phyloP scores from a whole-genome alignment of 2,888 invertebrate species.

The Apamea monoglypha region DNA sequence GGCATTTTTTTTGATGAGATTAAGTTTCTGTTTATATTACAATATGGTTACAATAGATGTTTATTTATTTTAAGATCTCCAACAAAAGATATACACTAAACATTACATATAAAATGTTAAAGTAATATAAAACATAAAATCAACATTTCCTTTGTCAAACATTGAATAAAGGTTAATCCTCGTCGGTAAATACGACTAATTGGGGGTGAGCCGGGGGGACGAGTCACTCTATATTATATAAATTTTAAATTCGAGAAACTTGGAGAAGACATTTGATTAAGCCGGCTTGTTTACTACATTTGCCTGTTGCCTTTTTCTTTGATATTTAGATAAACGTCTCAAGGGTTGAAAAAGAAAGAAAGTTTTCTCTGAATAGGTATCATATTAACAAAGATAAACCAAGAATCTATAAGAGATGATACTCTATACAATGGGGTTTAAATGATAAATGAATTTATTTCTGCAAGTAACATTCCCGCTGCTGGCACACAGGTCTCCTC shows the following conservation, averaged over 20 bases:
- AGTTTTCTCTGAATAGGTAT: background rate
- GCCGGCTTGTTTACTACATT: conserved; percentile 15
- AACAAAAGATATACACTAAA: too few relatives aligned
- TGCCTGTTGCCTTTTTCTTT: conserved; percentile 29
- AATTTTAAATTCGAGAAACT: conserved; percentile 47
- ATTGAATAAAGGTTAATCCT: conserved; percentile 39
- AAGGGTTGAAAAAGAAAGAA: background rate
- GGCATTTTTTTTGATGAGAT: background rate
- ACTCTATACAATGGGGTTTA: too few relatives aligned
- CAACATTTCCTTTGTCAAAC: conserved; percentile 20
- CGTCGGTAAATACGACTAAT: conserved; percentile 53
- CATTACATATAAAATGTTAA: background rate
- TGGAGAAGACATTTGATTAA: conserved; percentile 23
- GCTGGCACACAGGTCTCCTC: too few relatives aligned
- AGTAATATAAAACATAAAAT: conserved; percentile 30
- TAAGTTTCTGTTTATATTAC: background rate
- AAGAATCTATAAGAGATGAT: background rate
- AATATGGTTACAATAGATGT: too few relatives aligned
- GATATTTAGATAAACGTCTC: background rate
- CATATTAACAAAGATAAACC: background rate
- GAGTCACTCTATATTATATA: conserved; percentile 46
- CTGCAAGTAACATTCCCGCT: too few relatives aligned
- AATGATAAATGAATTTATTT: too few relatives aligned
- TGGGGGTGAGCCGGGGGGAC: conserved; percentile 38
- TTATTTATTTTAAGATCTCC: too few relatives aligned